These are phyloP conservation scores for Alfaro cultratus DNA, from an alignment of 2,797 vertebrate species.

Conservation along the genomic window DNA sequence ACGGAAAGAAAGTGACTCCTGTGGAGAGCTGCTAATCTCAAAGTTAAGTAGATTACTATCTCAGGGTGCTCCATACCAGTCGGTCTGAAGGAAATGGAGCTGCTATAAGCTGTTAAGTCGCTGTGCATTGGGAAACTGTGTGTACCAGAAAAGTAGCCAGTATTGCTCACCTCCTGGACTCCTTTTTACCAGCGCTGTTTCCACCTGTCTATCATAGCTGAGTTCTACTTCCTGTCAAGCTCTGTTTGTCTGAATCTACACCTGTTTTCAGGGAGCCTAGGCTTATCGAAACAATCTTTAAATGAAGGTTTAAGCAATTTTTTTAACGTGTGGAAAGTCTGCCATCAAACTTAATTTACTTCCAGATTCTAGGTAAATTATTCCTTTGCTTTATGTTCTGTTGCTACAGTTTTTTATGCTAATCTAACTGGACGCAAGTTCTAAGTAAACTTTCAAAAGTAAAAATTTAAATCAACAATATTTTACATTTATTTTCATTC, in stretches of 20 bases:
- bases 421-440: background rate
- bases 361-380: background rate
- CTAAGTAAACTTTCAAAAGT: background rate
- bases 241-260: background rate
- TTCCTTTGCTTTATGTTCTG: background rate
- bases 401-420: background rate
- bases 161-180: background rate
- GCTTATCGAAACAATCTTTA: background rate
- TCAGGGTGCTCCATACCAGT: constrained; percentile 34
- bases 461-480: background rate
- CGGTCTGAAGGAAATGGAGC: constrained; percentile 57
- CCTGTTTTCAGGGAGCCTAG: background rate
- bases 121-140: constrained; percentile 36
- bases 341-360: background rate
- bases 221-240: background rate
- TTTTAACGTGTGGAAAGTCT: background rate
- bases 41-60: constrained; percentile 68
- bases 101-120: constrained; percentile 49
- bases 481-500: background rate
- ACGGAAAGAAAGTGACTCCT: constrained; percentile 51
- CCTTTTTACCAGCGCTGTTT: background rate
- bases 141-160: constrained; percentile 10
- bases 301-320: background rate
- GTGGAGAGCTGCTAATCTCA: constrained; percentile 61
- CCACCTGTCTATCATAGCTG: background rate